Conservation (phyloP, 2,797 vertebrate genomes). For the Remorina albescens region DNA sequence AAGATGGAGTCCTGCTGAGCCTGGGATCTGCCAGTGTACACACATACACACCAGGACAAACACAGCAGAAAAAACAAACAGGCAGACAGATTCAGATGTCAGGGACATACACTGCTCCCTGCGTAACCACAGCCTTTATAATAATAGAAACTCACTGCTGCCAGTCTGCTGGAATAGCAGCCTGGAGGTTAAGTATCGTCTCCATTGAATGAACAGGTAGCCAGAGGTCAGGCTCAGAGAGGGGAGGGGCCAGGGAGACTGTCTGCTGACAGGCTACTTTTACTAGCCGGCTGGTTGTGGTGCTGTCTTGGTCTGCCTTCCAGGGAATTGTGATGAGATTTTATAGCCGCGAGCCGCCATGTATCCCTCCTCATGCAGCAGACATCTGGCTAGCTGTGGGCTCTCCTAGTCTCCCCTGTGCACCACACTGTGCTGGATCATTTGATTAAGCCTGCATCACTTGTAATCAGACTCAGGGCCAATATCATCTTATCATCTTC, state of each 20-base stretch:
- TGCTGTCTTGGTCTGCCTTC: slow-evolving; percentile 61
- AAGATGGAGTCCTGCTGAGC: slow-evolving; percentile 64
- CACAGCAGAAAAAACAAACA: slow-evolving; percentile 53
- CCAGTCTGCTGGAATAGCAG: slow-evolving; percentile 22
- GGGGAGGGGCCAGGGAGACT: slow-evolving; percentile 14
- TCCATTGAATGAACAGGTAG: slow-evolving; percentile 51
- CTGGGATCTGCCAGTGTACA: slow-evolving; percentile 48
- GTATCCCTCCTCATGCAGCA: slow-evolving; percentile 54
- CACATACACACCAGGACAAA: slow-evolving; percentile 52
- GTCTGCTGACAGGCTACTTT: slow-evolving; percentile 54
- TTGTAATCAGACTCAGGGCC: slow-evolving; percentile 50
- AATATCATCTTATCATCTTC: neutral
- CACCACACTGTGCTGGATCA: slow-evolving; percentile 56
- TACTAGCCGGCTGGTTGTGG: slow-evolving; percentile 49
- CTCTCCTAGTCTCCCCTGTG: slow-evolving; percentile 58
- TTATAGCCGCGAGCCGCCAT: slow-evolving; percentile 64
- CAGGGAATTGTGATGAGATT: slow-evolving; percentile 71
- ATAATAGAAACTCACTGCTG: slow-evolving; percentile 29
- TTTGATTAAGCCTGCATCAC: slow-evolving; percentile 72
- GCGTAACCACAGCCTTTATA: slow-evolving; percentile 21
- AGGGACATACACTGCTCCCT: slow-evolving; percentile 24
- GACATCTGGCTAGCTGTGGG: slow-evolving; percentile 74
- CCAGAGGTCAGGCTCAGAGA: slow-evolving; percentile 52
- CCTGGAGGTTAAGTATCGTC: slow-evolving; percentile 32
- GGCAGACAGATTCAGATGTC: slow-evolving; percentile 57